Evolutionary conservation across 2,888 invertebrate genomes (phyloP).

Genomic region (Lysandra bellargus): DNA sequence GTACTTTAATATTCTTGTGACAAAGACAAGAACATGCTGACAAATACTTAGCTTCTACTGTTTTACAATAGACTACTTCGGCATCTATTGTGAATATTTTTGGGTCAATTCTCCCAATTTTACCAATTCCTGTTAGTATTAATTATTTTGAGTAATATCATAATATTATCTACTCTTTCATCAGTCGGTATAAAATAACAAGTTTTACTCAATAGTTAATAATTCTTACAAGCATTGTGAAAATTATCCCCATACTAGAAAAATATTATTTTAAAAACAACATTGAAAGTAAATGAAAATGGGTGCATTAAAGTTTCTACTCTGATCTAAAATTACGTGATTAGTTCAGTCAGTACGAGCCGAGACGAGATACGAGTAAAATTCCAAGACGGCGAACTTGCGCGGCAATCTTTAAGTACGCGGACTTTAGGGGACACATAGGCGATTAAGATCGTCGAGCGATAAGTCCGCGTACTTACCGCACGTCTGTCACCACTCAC

Average conservation of each 20-base stretch:
- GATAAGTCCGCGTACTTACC: no score
- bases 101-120: no score
- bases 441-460: no score
- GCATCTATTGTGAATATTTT: no score
- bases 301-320: background rate
- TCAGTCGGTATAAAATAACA: background rate
- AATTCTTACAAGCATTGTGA: background rate
- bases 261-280: background rate
- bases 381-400: no score
- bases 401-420: no score
- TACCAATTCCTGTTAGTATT: background rate
- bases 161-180: background rate
- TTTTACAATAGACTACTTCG: background rate
- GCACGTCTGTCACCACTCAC: no score
- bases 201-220: background rate
- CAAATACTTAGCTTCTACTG: background rate
- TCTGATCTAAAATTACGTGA: background rate
- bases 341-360: background rate
- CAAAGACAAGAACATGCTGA: no score
- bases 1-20: no score
- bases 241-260: background rate
- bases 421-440: no score
- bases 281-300: background rate
- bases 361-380: no score
- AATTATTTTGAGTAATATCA: background rate